These are phyloP conservation scores for Tachypleus tridentatus DNA, from an alignment of 1,140 invertebrate species.

Conservation along the genomic window DNA sequence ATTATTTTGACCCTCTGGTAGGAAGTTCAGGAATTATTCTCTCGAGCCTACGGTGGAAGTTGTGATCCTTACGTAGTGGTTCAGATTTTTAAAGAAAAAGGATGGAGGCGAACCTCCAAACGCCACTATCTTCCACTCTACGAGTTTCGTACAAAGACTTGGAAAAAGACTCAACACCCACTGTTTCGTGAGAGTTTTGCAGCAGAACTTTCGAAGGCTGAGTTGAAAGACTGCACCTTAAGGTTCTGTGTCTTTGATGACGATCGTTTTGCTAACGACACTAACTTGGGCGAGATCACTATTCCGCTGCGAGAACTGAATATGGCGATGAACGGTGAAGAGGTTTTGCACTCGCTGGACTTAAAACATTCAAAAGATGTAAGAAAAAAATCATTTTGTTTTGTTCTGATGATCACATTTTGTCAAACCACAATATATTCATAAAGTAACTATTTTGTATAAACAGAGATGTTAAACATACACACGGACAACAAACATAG, in stretches of 20 bases:
- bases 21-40: conserved; percentile 21
- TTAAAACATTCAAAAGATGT: conserved; percentile 20
- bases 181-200: conserved; percentile 24
- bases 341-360: conserved; percentile 10
- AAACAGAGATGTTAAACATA: too few relatives aligned
- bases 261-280: conserved; percentile 27
- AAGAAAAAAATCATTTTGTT: not conserved
- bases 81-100: conserved; percentile 16
- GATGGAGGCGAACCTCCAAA: conserved; percentile 16
- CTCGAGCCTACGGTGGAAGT: conserved; percentile 19
- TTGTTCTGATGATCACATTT: not conserved
- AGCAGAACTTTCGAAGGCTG: conserved; percentile 19
- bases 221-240: conserved; percentile 23
- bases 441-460: too few relatives aligned
- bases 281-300: conserved; percentile 23
- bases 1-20: not conserved
- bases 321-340: conserved; percentile 8
- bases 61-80: conserved; percentile 21
- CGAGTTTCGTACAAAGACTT: conserved; percentile 22
- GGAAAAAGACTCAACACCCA: conserved; percentile 22
- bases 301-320: conserved; percentile 15
- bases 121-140: conserved; percentile 6
- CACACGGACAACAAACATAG: too few relatives aligned
- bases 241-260: conserved; percentile 25
- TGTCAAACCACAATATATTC: too few relatives aligned